phyloP scores from a whole-genome alignment of 2,888 invertebrate genomes.

The Drosophila seclusa region DNA sequence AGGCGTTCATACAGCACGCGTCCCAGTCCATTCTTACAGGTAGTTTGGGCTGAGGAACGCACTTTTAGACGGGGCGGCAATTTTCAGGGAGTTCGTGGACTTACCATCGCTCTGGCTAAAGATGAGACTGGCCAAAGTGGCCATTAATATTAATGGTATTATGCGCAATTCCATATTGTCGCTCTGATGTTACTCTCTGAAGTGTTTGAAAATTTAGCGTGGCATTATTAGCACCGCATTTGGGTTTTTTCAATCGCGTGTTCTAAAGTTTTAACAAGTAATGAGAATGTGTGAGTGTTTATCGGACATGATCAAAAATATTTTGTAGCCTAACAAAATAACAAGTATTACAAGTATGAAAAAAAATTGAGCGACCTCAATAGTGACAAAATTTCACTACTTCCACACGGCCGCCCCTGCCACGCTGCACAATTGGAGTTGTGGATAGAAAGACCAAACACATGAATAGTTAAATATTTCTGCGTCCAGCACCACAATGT shows the following conservation, averaged over 20 bases:
- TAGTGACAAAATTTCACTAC: constrained; percentile 56
- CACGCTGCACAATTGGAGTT: constrained; percentile 10
- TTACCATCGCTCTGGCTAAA: constrained; percentile 70
- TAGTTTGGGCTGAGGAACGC: constrained; percentile 88
- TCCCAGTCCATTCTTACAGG: constrained; percentile 95
- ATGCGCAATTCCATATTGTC: constrained; percentile 55
- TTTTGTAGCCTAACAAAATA: constrained; percentile 50
- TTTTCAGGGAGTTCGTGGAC: constrained; percentile 17
- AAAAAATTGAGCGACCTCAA: constrained; percentile 66
- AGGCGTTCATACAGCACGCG: constrained; percentile 94
- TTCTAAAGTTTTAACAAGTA: constrained; percentile 17
- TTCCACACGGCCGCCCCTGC: background rate
- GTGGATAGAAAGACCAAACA: constrained; percentile 27
- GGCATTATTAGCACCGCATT: constrained; percentile 54
- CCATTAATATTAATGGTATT: constrained; percentile 52
- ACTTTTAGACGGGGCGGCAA: background rate
- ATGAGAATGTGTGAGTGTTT: constrained; percentile 18
- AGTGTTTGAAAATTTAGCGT: constrained; percentile 25
- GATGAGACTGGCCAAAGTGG: constrained; percentile 62
- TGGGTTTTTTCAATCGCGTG: constrained; percentile 50
- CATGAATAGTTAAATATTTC: constrained; percentile 61
- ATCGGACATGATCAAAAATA: constrained; percentile 63
- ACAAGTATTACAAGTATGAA: constrained; percentile 26
- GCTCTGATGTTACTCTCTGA: constrained; percentile 13
- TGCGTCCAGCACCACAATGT: constrained; percentile 62